Evolutionary conservation across 2,113 vertebrate species (phyloP).

Genomic region (Mungos mungo): DNA sequence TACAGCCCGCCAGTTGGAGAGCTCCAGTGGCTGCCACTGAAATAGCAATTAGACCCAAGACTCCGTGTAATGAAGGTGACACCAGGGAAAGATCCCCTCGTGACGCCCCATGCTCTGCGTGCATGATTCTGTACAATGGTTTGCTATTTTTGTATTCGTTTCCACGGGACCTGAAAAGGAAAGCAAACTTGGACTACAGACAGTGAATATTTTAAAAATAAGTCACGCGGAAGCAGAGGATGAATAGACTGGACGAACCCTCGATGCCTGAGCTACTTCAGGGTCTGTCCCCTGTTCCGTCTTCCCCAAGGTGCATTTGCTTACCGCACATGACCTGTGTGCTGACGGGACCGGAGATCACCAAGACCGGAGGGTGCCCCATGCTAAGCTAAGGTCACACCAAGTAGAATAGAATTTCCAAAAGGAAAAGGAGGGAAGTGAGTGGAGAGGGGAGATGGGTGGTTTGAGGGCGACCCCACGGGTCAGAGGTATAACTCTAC

Average conservation of each 20-base stretch:
- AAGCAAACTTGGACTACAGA: conserved; percentile 34
- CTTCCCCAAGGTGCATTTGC: neutral
- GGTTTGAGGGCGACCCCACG: neutral
- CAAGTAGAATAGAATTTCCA: neutral
- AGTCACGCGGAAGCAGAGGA: conserved; percentile 8
- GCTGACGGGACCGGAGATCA: neutral
- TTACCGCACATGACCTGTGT: neutral
- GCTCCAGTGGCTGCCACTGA: neutral
- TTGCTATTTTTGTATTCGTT: conserved; percentile 55
- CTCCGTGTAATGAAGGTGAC: conserved; percentile 39
- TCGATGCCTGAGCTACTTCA: fast-evolving
- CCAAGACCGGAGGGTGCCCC: neutral
- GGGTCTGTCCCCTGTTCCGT: neutral
- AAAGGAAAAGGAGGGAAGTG: neutral
- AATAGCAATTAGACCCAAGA: neutral
- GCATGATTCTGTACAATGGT: neutral
- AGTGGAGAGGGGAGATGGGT: neutral
- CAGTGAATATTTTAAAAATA: conserved; percentile 57
- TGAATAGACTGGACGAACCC: neutral
- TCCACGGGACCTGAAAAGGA: conserved; percentile 3
- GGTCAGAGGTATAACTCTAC: neutral
- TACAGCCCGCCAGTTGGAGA: neutral
- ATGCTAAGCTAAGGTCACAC: neutral
- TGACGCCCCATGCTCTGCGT: neutral
- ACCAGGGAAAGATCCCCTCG: neutral